Evolutionary conservation across 2,113 vertebrate genomes (phyloP).

Genomic region (Caranx melampygus): DNA sequence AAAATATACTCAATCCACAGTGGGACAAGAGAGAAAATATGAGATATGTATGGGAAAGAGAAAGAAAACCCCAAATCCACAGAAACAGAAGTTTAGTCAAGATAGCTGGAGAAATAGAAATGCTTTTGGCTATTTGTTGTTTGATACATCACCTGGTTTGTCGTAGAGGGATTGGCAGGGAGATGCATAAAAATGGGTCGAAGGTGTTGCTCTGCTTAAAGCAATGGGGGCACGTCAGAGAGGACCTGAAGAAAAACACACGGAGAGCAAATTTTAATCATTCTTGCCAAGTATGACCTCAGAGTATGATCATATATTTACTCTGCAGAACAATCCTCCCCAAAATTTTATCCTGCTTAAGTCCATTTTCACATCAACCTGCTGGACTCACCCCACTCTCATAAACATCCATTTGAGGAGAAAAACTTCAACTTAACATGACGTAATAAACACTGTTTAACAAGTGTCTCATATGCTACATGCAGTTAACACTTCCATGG

Average conservation of each 20-base stretch:
- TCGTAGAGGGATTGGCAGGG: conserved; percentile 92
- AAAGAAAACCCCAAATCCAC: neutral
- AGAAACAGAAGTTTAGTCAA: neutral
- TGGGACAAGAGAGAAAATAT: neutral
- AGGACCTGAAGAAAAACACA: conserved; percentile 85
- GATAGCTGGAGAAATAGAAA: neutral
- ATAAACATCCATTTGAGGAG: neutral
- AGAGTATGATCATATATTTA: neutral
- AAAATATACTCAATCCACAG: neutral
- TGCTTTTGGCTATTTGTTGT: conserved; percentile 2
- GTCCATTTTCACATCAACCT: neutral
- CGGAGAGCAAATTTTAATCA: neutral
- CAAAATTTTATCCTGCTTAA: neutral
- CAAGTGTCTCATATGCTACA: neutral
- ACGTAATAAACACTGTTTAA: neutral
- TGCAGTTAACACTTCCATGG: conserved; percentile 8
- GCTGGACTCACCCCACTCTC: neutral
- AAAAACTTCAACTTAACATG: neutral
- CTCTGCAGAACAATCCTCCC: neutral
- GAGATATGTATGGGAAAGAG: too few species aligned
- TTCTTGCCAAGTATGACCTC: neutral
- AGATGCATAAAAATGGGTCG: conserved; percentile 94
- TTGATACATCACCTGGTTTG: conserved; percentile 89
- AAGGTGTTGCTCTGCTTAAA: conserved; percentile 98
- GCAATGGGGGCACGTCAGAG: conserved; percentile 96